Base-by-base conservation (phyloP, 2,888 invertebrate species). In the Oasisia sp. region DNA sequence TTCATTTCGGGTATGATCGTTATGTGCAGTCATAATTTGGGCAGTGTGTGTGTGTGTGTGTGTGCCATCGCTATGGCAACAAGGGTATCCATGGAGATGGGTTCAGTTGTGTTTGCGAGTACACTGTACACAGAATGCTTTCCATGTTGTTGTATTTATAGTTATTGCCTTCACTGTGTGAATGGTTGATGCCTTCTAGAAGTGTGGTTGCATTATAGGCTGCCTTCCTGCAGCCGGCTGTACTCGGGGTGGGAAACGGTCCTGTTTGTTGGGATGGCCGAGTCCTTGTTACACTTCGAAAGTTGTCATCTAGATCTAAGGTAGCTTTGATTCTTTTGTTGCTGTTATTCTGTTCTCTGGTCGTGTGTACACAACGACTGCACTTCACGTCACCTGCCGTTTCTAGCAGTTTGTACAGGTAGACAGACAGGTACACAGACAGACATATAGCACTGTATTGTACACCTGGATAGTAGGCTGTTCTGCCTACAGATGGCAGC, bases 71-170 rank as follows among this genome's bases (percentile, higher is more conserved):
- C 74, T 74, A 74, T 74, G 74, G 74, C 74, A 74, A 74, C 74
- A 74, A 27, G 27, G 74, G 74, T 74, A 74, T 74, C 74, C 74
- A 74, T 74, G 74, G 27, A 74, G 74, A 74, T 74, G 74, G 74
- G 74, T 74, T 74, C 74, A 74, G 74, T 74, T 27, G 74, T 74
- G 74, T 74, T 74, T 74, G n/a, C 1, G 7, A 74, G 74, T 74
- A 74, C n/a, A n/a, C 74, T 27, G 74, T 74, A 74, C n/a, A n/a
- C 74, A 74, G 74, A 74, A 74, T 74, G 74, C 74, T 74, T 74
- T 74, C 74, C 74, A 74, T 74, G 74, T 74, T 74, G 74, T 74
- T 74, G 74, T 74, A 74, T 74, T 74, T 74, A 74, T 74, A 74
- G 74, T 74, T 74, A 74, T 74, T 74, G 74, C 74, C 74, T 74